Evolutionary conservation across 2,797 vertebrate genomes (phyloP), one percentile per base, ranked within the genome.

Genomic region (Rallus crepitans): DNA sequence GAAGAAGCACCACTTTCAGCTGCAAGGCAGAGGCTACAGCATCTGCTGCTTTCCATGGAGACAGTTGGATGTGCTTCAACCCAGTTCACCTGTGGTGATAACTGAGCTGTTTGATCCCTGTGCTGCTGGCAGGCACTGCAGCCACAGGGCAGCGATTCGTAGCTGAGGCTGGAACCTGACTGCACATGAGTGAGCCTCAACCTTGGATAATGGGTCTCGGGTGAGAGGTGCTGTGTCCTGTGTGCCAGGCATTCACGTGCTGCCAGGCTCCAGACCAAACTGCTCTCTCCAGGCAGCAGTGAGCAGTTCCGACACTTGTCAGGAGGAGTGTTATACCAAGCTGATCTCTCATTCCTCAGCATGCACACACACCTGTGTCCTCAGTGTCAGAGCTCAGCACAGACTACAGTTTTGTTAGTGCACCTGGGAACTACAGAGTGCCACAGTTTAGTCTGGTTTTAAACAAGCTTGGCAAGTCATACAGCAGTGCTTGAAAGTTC

Each of bases 111-210:
- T 24, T 6, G 24, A 45, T 24, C 27, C 33, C 31, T 25, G 31
- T 11, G 27, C 60, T 55, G 50, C 45, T 33, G 53, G 10, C n/a
- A 56, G 1, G 1, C 10, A 14, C 42, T 35, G 69, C 33, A 30
- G 48, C 50, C 0, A 0, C 0, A 0, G 27, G 55, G 23, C 33
- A 71, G 47, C 1, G 0, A 40, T 52, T 40, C 1, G 0, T 30
- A 50, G 55, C 65, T 40, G 21, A n/a, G 75, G 12, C 33, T 35
- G 33, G 19, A 53, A 69, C 5, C 37, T 64, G 42, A 25, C 39
- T 33, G 48, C 68, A 59, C 56, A 2, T 1, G 11, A 82, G 23
- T 4, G n/a, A 42, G 15, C 45, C 50, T 48, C 33, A 53, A 0
- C 33, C 56, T 57, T 24, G 56, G 8, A 27, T 69, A 48, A 9